Base-by-base conservation (phyloP, 2,888 invertebrate species). In the Pandemis corylana region DNA sequence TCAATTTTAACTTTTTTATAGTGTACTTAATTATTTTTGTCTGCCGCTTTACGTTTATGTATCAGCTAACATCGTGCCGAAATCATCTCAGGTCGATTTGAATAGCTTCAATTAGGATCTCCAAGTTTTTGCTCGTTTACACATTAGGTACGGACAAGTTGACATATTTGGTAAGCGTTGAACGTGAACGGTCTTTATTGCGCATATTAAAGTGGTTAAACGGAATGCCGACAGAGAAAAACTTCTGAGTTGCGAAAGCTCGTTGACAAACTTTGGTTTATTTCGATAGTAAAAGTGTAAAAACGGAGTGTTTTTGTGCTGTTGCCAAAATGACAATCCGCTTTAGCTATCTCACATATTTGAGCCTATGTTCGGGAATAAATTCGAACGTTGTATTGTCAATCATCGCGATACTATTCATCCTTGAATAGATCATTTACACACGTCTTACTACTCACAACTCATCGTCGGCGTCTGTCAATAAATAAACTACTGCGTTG, bases 101-200 rank as follows among this genome's bases (percentile, higher is more conserved):
- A 80, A 79, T 78, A 78, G 77, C 78, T 75, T 73, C 75, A 80
- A 81, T 80, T 78, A 76, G 76, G 80, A 72, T 78, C 73, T 81
- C 78, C 77, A 80, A 84, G 85, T 90, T 87, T 86, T 87, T 87
- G 80, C 81, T 78, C 64, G 76, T 78, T 73, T 80, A 87, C 85
- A 78, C 77, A 80, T 89, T 81, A 79, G 90, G 89, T 76, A 69
- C 41, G 82, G 83, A 83, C 93, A 83, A 84, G 88, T 90, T 87
- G 80, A 84, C 92, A 72, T 90, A 92, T 92, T 89, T 88, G 90
- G 92, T 72, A 68, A 78, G 78, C 75, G 80, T 77, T 75, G 83
- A 83, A 85, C 84, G 83, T 84, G 83, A 81, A 80, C 79, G 77
- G 53, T 77, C 78, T 78, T 82, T 84, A 84, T 83, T 83, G 82